Evolutionary conservation across 2,113 vertebrate species (phyloP), one percentile per base, ranked within the genome.

Genomic region (Salvelinus sp.): DNA sequence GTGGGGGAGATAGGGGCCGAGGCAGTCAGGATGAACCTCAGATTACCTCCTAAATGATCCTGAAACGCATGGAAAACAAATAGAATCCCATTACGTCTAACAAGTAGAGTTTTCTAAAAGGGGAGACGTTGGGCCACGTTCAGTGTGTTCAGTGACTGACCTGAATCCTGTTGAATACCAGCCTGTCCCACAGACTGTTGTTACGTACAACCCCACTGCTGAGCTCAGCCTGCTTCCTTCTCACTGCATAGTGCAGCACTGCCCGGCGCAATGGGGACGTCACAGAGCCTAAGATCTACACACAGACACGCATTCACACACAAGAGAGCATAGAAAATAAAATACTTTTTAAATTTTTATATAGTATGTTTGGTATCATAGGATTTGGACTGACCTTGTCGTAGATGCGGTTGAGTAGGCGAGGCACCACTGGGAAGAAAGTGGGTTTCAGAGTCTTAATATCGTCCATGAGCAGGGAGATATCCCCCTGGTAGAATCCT

Each of bases 401-500:
- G 9, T 94, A 94, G 82, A 94, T 93, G 76, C 93, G 92, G 79
- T 93, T 94, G 75, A 94, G 93, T 58, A 94, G 83, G 18, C 93
- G 91, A 9, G 93, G 94, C 60, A 94, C 93, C 5, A 94, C 93
- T 0, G 94, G 94, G 63, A 94, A 92, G 85, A 94, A 91, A 54
- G 93, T 93, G 0, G 94, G 94, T 74, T 88, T 92, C 74, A 94
- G 92, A 3, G 93, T 93, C 83, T 93, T 94, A 18, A 94, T 94
- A 90, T 94, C 94, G 1, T 94, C 94, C 93, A 92, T 94, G 1
- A 94, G 89, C 22, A 94, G 91, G 73, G 93, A 88, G 76, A 94
- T 91, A 82, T 94, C 93, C 0, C 93, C 93, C 69, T 94, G 93
- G 82, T 93, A 94, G 86, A 94, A 94, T 18, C 94, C 94, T 10